Percentiles rank a stretch among this genome's conserved stretches.
phyloP scores from a whole-genome alignment of 1,140 invertebrate genomes.

The Pogonognathellus flavescens region DNA sequence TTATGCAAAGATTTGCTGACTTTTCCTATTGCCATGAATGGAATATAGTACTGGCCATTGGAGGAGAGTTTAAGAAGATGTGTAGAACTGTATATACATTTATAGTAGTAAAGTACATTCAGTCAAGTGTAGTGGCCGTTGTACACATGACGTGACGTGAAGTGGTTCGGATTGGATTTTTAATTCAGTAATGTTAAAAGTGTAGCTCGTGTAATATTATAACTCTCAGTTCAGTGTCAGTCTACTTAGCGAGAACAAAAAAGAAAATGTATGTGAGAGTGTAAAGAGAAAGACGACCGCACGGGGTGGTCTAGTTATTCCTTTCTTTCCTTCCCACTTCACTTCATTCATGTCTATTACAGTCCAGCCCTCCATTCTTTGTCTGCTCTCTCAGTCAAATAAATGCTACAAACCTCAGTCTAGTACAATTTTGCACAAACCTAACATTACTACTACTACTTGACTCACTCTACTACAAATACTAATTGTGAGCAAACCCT shows the following conservation, averaged over 20 bases:
- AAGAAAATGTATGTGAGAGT: slow-evolving; percentile 46
- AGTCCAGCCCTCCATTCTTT: neutral
- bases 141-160: too few relatives aligned
- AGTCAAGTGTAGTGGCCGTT: neutral
- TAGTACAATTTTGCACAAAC: too few relatives aligned
- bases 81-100: too few relatives aligned
- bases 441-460: too few relatives aligned
- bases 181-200: too few relatives aligned
- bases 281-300: slow-evolving; percentile 40
- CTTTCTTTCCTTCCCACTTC: slow-evolving; percentile 37
- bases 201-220: neutral
- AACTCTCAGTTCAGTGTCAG: slow-evolving; percentile 18
- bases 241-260: slow-evolving; percentile 48
- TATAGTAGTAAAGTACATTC: neutral
- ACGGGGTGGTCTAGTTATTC: slow-evolving; percentile 35
- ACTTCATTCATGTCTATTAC: slow-evolving; percentile 31
- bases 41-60: too few relatives aligned
- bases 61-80: too few relatives aligned
- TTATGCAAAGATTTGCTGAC: too few relatives aligned
- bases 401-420: neutral
- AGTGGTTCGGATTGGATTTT: too few relatives aligned
- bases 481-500: slow-evolving; percentile 6
- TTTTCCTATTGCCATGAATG: too few relatives aligned
- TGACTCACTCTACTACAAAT: neutral
- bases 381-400: neutral